Evolutionary conservation across 2,797 vertebrate species (phyloP), one percentile per base, ranked within the genome.

Genomic region (Melanogrammus aeglefinus): DNA sequence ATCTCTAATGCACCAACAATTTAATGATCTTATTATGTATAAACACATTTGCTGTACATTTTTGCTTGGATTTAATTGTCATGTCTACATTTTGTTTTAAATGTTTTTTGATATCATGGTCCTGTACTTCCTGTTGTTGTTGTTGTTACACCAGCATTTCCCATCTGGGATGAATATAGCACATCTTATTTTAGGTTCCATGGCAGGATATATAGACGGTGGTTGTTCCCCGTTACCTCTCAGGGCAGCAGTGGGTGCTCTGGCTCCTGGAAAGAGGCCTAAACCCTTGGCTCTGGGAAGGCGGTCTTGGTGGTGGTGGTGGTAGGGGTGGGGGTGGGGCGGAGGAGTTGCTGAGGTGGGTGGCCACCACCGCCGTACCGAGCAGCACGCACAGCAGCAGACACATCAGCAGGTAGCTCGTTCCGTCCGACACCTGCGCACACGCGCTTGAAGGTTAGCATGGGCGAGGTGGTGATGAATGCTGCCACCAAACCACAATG

Each of bases 401-500:
- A 24, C 94, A 95, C 80, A 98, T 91, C 83, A 98, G 91, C 86
- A 99, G 94, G 89, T 96, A 98, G 80, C 90, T 95, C 84, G 99
- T 96, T 33, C 96, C 93, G 88, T 98, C 97, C 51, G 96, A 96
- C 84, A 98, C 96, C 98, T 99, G 78, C 1, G 72, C 57, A 69
- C 24, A 57, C 47, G 4, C 47, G 4, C 47, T 63, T 63, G 57
- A 4, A 24, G 1, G 57, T 66, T 66, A 66, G 8, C 57, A 66
- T 10, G 9, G n/a, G n/a, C 9, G 57, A 14, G 57, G 27, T 2
- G 6, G 57, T 3, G 9, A 24, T 24, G 57, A 27, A 66, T 66
- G n/a, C 21, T 0, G 18, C 3, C 51, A 5, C 44, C 0, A 18
- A 4, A 44, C 12, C 2, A 18, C 44, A 18, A 44, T 2, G 8